Evolutionary conservation across 2,797 vertebrate genomes (phyloP), one percentile per base, ranked within the genome.

Genomic region (Gephyroberyx darwinii): DNA sequence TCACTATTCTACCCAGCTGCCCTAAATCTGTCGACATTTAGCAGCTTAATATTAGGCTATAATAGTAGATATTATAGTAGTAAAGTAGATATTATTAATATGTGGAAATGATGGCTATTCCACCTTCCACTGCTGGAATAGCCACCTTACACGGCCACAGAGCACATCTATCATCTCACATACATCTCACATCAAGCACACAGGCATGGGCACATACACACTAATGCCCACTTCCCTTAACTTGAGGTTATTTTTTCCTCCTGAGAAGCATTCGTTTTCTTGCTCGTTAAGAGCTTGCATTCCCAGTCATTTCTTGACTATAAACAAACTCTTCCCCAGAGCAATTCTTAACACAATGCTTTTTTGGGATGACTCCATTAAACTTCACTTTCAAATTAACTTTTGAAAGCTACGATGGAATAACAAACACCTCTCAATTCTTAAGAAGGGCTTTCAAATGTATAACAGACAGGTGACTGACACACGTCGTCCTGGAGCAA

Each of bases 251-350:
- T 54, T 65, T 41, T 41, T 61, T 65, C 60, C 71, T 61, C 3
- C 64, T 30, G 16, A 67, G 61, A 80, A 67, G 37, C 52, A 74
- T 82, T 67, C 8, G 31, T 81, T 81, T 80, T 71, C 64, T 82
- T 70, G 79, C 78, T 90, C 79, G 89, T 88, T 86, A 88, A 77
- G 33, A 69, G 52, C 43, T 73, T 59, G 57, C 69, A 75, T 78
- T 80, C 62, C 73, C 65, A 65, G 59, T 79, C 47, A 76, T 76
- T 78, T 86, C 70, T 65, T 51, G 71, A 74, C 62, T 65, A 84
- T 78, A 86, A 89, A 84, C 83, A 91, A 86, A 84, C 68, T 70
- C 57, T 82, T 82, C 71, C 83, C 80, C 26, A 14, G 57, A 85
- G 85, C 73, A 52, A 52, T 68, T 80, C 51, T 43, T 64, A 78